Percentiles rank a stretch among this genome's conserved stretches.
These are phyloP conservation scores for Falco biarmicus DNA, from an alignment of 2,797 vertebrate species.

Conservation along the genomic window DNA sequence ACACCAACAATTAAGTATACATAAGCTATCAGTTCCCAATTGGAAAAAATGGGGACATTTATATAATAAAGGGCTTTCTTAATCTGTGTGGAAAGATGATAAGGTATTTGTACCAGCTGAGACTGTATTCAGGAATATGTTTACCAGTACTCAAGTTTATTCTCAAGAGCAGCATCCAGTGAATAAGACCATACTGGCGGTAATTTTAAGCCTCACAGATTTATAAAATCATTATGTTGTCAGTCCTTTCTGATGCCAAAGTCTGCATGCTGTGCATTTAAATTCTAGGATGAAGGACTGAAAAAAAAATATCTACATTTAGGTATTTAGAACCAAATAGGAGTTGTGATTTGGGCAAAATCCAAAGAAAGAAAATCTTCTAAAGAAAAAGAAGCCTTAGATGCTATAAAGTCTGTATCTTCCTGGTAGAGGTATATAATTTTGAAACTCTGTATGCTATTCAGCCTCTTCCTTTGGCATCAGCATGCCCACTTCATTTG, in stretches of 20 bases:
- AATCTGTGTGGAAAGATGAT: neutral
- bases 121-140: neutral
- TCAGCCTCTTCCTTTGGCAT: neutral
- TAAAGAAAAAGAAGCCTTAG: neutral
- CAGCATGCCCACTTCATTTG: neutral
- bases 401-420: neutral
- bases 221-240: constrained; percentile 15
- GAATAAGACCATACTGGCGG: neutral
- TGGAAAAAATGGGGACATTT: constrained; percentile 40
- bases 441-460: neutral
- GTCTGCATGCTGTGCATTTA: neutral
- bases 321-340: neutral
- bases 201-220: constrained; percentile 29
- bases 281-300: neutral
- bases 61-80: constrained; percentile 31
- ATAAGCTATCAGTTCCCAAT: neutral
- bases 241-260: constrained; percentile 12
- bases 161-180: constrained; percentile 30
- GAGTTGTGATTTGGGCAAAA: constrained; percentile 5
- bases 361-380: neutral
- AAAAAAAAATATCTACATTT: neutral
- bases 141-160: constrained; percentile 20
- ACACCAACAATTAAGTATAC: constrained; percentile 31
- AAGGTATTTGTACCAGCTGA: constrained; percentile 15
- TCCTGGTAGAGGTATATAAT: neutral